Base-by-base conservation (phyloP, 1,140 invertebrate species). In the Phortica variegata region DNA sequence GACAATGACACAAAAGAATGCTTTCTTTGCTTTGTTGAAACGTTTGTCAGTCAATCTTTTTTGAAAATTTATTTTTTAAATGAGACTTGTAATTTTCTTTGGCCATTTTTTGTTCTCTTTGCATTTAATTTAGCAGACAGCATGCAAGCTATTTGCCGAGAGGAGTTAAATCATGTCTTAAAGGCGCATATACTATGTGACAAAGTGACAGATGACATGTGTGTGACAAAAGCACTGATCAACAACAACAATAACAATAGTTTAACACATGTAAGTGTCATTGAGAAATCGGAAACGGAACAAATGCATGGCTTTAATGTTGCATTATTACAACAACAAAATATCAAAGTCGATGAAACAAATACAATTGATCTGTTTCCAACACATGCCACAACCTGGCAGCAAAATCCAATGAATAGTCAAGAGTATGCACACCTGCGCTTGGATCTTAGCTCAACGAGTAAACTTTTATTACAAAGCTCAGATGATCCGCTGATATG, bases 401-500 rank as follows among this genome's bases (percentile, higher is more conserved):
- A 62, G 34, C 45, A 50, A 13, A 43, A 56, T 10, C 34, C 43
- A 6, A 55, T 51, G 13, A 41, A 46, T 43, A 19, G 23, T 31
- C 40, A 40, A 10, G 31, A 48, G 16, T 51, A 43, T 12, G 38
- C 47, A 1, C 55, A 50, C 17, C 48, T 58, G 36, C 65, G 58
- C 0, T 15, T 60, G 15, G 65, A 68, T 3, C 40, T 63, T 31
- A 59, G 52, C 17, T 23, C 17, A 8, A 56, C 40, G 23, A 63
- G 52, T 7, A 65, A 59, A 18, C 45, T 75, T 42, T 34, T 75
- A 15, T 45, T 75, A 29, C 71, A 70, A 26, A 59, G 65, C 37
- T 76, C 73, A 2, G 73, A 74, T 42, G 73, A 76, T 54, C 73
- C 73, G 0, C 37, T 76, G 23, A 76, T 76, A 38, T 73, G 61